Conservation (phyloP, 2,797 vertebrate genomes). For the Eutrigla gurnardus region DNA sequence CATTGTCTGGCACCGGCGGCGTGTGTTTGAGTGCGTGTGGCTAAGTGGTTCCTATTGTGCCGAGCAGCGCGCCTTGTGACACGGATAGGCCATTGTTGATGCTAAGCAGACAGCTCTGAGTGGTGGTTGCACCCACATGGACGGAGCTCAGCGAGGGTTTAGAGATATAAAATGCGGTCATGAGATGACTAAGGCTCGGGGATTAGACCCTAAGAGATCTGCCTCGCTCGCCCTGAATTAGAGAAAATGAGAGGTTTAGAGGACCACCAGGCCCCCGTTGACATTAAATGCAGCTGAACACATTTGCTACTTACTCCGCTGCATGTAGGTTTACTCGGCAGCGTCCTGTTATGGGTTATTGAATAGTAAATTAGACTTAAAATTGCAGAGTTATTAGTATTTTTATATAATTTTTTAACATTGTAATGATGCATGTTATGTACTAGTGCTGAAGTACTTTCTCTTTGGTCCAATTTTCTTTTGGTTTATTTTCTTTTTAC, state of each 20-base stretch:
- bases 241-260: conserved; percentile 71
- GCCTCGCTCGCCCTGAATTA: conserved; percentile 64
- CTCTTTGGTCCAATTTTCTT: background rate
- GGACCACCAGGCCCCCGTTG: conserved; percentile 57
- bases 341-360: conserved; percentile 6
- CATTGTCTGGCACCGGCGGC: conserved; percentile 58
- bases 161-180: conserved; percentile 77
- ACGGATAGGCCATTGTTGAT: conserved; percentile 65
- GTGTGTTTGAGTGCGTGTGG: conserved; percentile 57
- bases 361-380: background rate
- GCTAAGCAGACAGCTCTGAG: conserved; percentile 62
- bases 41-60: conserved; percentile 67
- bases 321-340: conserved; percentile 42
- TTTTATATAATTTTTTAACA: conserved; percentile 3
- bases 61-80: conserved; percentile 66
- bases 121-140: conserved; percentile 52
- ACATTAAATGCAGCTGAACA: conserved; percentile 56
- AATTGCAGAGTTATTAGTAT: background rate
- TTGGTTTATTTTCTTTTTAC: background rate
- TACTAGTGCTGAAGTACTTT: background rate
- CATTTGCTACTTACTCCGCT: conserved; percentile 52
- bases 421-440: background rate
- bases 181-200: conserved; percentile 74
- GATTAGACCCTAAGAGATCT: conserved; percentile 76
- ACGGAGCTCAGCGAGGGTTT: conserved; percentile 70